phyloP scores from a whole-genome alignment of 2,113 vertebrate species.

The Vidua macroura region DNA sequence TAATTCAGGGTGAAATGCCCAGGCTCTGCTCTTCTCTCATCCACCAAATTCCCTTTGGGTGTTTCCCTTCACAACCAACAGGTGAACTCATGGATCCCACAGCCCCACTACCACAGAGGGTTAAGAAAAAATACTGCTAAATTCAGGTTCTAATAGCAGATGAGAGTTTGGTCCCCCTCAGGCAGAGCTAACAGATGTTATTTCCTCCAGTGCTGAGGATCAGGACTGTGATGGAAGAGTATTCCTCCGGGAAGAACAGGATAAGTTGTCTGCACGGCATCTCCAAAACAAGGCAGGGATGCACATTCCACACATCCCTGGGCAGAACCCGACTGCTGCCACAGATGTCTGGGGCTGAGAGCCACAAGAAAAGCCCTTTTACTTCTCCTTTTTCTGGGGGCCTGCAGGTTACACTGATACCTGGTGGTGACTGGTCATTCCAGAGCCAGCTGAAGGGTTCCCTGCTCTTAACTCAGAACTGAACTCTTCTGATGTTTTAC shows the following conservation, averaged over 20 bases:
- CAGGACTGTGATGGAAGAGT: background rate
- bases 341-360: background rate
- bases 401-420: background rate
- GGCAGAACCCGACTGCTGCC: background rate
- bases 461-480: background rate
- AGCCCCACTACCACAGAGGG: background rate
- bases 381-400: background rate
- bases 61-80: background rate
- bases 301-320: slow-evolving; percentile 46
- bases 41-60: background rate
- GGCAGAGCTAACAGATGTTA: slow-evolving; percentile 31
- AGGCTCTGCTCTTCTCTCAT: background rate
- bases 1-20: background rate
- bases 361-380: background rate
- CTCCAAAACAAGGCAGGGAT: background rate
- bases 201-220: background rate
- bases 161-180: background rate
- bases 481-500: background rate
- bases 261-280: background rate
- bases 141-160: background rate
- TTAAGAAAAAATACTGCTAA: background rate
- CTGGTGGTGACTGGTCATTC: background rate
- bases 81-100: background rate
- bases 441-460: background rate
- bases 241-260: background rate